A percentile compares a stretch with the other conserved stretches of the same genome.
Conservation (phyloP, 2,113 vertebrate species). For the Mesocricetus auratus region DNA sequence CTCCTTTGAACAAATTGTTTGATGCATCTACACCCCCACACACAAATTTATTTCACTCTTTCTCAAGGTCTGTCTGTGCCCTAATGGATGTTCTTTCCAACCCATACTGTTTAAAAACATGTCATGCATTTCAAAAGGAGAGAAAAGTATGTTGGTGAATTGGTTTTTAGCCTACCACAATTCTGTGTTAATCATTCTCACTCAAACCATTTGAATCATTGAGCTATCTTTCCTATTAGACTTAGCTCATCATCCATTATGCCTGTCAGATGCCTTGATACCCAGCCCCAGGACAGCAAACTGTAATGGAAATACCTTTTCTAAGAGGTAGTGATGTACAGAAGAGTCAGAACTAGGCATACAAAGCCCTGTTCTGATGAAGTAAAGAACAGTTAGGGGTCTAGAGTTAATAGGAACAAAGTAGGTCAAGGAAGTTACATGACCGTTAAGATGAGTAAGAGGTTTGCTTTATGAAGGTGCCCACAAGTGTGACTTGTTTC, state of each 20-base stretch:
- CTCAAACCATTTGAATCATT: not conserved
- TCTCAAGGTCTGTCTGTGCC: not conserved
- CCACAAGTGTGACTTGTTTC: not conserved
- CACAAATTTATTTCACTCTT: not conserved
- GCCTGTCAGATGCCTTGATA: not conserved
- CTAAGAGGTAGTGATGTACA: constrained; percentile 8
- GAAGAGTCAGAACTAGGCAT: constrained; percentile 33
- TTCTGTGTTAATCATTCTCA: not conserved
- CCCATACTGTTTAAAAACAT: not conserved
- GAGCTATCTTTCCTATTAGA: not conserved
- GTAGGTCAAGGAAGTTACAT: constrained; percentile 48
- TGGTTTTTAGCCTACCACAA: not conserved
- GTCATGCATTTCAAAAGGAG: constrained; percentile 14
- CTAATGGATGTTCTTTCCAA: not conserved
- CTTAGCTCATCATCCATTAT: not conserved
- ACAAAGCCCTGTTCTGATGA: constrained; percentile 35
- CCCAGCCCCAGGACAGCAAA: constrained; percentile 15
- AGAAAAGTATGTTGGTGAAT: not conserved
- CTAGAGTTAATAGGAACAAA: constrained; percentile 15
- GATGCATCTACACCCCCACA: not conserved
- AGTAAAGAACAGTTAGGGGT: constrained; percentile 43
- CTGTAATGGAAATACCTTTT: constrained; percentile 26
- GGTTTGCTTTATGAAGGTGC: not conserved
- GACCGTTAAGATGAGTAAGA: constrained; percentile 51
- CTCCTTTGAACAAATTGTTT: not conserved